phyloP scores from a whole-genome alignment of 2,797 vertebrate genomes.

The Gallirallus australis region DNA sequence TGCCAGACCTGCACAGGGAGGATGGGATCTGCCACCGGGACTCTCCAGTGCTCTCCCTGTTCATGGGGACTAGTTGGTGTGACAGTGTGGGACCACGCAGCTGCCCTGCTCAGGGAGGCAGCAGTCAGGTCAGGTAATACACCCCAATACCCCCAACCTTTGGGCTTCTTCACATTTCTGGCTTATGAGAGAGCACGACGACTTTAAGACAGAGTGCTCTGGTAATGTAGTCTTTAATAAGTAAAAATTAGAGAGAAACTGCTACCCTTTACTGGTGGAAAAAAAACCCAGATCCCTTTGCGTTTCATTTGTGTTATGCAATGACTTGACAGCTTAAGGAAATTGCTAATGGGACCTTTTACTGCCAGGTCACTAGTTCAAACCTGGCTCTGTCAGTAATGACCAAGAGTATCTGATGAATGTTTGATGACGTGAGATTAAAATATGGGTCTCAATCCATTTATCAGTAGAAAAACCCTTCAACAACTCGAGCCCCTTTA shows the following conservation, averaged over 20 bases:
- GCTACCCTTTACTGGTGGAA: not conserved
- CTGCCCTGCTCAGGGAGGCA: accelerated
- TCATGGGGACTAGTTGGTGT: accelerated
- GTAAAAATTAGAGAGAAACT: not conserved
- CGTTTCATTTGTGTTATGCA: slow-evolving; percentile 28
- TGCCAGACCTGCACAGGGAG: not conserved
- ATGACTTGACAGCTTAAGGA: slow-evolving; percentile 57
- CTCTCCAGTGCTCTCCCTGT: accelerated
- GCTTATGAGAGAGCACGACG: accelerated
- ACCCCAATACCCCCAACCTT: accelerated
- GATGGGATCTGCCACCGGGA: not conserved
- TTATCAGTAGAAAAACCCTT: slow-evolving; percentile 55
- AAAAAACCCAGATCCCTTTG: not conserved
- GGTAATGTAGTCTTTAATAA: not conserved
- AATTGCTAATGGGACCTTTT: slow-evolving; percentile 69
- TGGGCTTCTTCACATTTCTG: accelerated
- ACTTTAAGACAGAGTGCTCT: not conserved
- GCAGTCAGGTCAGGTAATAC: accelerated
- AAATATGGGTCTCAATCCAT: slow-evolving; percentile 58
- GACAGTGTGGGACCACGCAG: accelerated
- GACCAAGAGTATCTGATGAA: slow-evolving; percentile 59
- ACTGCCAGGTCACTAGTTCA: slow-evolving; percentile 66
- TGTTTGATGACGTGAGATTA: slow-evolving; percentile 69
- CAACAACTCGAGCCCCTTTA: slow-evolving; percentile 30
- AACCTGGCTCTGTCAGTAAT: slow-evolving; percentile 52